A percentile compares a stretch with the other conserved stretches of the same genome.
phyloP scores from a whole-genome alignment of 2,797 vertebrate species.

The Yasuhikotakia modesta region DNA sequence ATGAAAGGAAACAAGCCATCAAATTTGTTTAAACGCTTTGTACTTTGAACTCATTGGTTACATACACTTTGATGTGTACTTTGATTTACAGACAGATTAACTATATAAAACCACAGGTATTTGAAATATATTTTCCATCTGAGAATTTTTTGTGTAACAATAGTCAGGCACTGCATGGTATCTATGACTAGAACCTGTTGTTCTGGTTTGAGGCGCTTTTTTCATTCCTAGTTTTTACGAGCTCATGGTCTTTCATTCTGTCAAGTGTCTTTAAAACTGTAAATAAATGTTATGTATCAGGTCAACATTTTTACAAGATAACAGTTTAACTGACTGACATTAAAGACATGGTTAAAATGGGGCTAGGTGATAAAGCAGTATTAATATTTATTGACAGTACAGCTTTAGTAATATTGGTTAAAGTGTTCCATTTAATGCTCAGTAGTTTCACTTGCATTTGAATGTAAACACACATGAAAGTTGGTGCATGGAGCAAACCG shows the following conservation, averaged over 20 bases:
- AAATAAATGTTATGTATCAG: neutral
- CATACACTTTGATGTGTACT: neutral
- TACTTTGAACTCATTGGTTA: neutral
- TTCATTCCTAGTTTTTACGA: conserved; percentile 4
- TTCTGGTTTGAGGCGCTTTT: neutral
- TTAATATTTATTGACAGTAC: too few species aligned
- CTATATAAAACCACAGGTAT: neutral
- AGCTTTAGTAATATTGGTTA: too few species aligned
- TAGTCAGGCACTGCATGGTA: neutral
- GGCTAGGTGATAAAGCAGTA: too few species aligned
- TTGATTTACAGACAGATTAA: neutral
- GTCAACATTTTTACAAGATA: neutral
- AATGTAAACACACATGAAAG: too few species aligned
- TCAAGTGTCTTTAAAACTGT: neutral
- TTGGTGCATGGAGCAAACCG: too few species aligned
- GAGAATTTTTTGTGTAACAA: neutral
- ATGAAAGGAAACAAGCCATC: neutral
- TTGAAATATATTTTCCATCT: neutral
- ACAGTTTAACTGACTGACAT: too few species aligned
- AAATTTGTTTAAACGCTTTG: neutral
- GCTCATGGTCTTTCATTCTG: neutral
- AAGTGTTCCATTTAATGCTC: too few species aligned
- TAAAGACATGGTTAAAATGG: too few species aligned
- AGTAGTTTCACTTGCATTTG: too few species aligned
- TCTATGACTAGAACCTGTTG: conserved; percentile 12